Percentiles rank a stretch among this genome's conserved stretches.
These are phyloP conservation scores for Agonum fuliginosum DNA, from an alignment of 2,888 invertebrate genomes.

Conservation along the genomic window DNA sequence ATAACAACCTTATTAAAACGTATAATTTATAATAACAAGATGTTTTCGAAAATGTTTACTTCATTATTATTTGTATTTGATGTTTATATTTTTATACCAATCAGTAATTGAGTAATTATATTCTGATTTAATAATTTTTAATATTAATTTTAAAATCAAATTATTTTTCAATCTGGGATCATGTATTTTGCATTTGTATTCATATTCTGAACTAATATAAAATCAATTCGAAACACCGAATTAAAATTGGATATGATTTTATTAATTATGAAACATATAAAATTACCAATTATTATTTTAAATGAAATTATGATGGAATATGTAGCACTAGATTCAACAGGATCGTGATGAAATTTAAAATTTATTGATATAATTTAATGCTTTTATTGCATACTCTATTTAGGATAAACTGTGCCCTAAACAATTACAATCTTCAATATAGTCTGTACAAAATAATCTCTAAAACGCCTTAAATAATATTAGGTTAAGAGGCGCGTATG, in stretches of 20 bases:
- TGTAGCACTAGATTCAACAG: neutral
- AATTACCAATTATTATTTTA: neutral
- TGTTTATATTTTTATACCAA: neutral
- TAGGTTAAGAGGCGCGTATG: no score
- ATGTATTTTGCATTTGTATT: neutral
- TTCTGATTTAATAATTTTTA: conserved; percentile 14
- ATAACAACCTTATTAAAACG: no score
- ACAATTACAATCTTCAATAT: neutral
- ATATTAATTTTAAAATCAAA: neutral
- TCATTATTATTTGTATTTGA: no score
- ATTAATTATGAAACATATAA: neutral
- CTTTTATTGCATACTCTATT: conserved; percentile 6
- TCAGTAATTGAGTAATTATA: neutral
- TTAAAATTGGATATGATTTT: neutral
- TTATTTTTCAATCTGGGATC: neutral
- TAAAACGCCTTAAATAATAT: no score
- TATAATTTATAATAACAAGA: no score
- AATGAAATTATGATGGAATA: neutral
- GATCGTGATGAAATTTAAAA: neutral
- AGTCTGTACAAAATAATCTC: conserved; percentile 1
- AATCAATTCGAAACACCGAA: no score
- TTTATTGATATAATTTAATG: conserved; percentile 6
- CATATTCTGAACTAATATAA: neutral
- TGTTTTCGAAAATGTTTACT: no score
- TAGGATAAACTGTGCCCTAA: conserved; percentile 20